Evolutionary conservation across 2,113 vertebrate genomes (phyloP).

Genomic region (Aramus guarauna): DNA sequence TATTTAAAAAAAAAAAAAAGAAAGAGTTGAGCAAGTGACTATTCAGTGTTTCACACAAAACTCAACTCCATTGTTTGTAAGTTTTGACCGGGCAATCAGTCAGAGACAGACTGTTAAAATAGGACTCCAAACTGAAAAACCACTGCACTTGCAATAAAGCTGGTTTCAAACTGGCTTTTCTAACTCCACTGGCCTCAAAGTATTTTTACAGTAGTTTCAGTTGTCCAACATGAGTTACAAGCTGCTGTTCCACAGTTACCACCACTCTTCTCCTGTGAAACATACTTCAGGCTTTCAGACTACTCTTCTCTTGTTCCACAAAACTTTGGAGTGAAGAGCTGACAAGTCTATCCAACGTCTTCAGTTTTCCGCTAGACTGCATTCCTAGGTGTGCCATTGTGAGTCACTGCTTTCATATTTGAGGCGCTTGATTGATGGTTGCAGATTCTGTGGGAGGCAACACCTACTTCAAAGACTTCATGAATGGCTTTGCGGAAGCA

Average conservation of each 20-base stretch:
- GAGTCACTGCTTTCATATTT: slow-evolving; percentile 88
- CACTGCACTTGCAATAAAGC: slow-evolving; percentile 21
- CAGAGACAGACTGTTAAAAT: slow-evolving; percentile 44
- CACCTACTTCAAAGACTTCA: slow-evolving; percentile 96
- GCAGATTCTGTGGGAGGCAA: slow-evolving; percentile 84
- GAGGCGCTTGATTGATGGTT: slow-evolving; percentile 81
- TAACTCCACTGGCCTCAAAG: slow-evolving; percentile 54
- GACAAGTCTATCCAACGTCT: slow-evolving; percentile 44
- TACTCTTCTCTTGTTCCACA: slow-evolving; percentile 48
- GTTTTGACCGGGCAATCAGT: slow-evolving; percentile 40
- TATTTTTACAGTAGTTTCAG: slow-evolving; percentile 63
- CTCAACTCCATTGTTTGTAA: slow-evolving; percentile 24
- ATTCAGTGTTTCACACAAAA: slow-evolving; percentile 51
- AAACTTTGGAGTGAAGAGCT: slow-evolving; percentile 67
- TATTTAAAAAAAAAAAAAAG: background rate
- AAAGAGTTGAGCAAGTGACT: slow-evolving; percentile 50
- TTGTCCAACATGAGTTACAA: slow-evolving; percentile 48
- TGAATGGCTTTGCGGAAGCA: slow-evolving; percentile 99
- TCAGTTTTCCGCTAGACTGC: slow-evolving; percentile 79
- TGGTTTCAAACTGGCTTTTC: background rate
- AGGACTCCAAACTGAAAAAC: slow-evolving; percentile 48
- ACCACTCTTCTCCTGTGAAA: slow-evolving; percentile 44
- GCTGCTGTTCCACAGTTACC: slow-evolving; percentile 52
- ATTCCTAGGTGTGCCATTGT: slow-evolving; percentile 92
- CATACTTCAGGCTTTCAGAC: slow-evolving; percentile 31